These are phyloP conservation scores for Torymus auratus DNA, from an alignment of 2,888 invertebrate species.

Conservation along the genomic window DNA sequence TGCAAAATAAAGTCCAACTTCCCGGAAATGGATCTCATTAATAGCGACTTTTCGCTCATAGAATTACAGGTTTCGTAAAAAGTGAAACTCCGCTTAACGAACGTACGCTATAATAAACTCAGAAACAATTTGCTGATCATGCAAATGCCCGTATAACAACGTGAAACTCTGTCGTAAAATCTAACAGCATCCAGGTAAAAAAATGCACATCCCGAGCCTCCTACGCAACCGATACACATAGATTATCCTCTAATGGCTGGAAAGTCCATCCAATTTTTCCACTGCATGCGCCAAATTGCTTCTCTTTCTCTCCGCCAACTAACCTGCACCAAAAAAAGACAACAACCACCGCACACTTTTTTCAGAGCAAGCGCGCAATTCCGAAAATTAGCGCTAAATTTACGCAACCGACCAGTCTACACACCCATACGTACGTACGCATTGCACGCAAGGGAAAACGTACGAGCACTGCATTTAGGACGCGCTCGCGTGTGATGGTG, in stretches of 20 bases:
- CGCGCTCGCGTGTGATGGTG: constrained; percentile 20
- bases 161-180: constrained; percentile 16
- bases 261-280: neutral
- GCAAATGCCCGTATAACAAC: neutral
- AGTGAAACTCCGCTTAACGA: constrained; percentile 17
- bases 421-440: neutral
- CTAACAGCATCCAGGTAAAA: neutral
- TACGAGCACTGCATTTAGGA: constrained; percentile 11
- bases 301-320: neutral
- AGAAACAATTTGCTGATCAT: neutral
- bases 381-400: constrained; percentile 33
- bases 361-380: neutral
- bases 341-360: too few relatives aligned
- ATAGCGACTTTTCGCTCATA: too few relatives aligned
- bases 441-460: constrained; percentile 1
- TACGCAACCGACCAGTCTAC: neutral
- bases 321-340: too few relatives aligned
- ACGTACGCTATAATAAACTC: constrained; percentile 13
- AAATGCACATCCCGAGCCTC: too few relatives aligned
- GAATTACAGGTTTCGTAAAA: neutral
- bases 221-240: neutral
- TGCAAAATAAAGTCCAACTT: too few relatives aligned
- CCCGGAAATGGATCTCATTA: too few relatives aligned
- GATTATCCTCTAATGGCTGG: constrained; percentile 32
- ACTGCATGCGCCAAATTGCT: neutral